Evolutionary conservation across 2,113 vertebrate genomes (phyloP).

Genomic region (Strigops habroptila): DNA sequence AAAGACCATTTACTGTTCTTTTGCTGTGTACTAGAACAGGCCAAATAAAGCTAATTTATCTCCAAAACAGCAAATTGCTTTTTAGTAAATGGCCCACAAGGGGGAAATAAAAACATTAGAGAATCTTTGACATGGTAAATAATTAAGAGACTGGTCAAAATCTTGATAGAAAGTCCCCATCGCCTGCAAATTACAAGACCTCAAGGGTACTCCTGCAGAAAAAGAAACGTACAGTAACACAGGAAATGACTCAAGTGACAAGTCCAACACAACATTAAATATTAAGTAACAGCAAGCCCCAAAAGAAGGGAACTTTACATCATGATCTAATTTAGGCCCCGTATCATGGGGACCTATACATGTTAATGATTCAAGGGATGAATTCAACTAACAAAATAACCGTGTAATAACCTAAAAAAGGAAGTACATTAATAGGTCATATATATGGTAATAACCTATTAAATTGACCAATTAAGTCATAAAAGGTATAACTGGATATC

Average conservation of each 20-base stretch:
- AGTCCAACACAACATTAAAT: slow-evolving; percentile 26
- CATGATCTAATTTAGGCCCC: slow-evolving; percentile 10
- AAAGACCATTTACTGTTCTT: slow-evolving; percentile 16
- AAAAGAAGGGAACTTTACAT: not conserved
- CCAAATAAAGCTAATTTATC: slow-evolving; percentile 71
- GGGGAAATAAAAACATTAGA: slow-evolving; percentile 70
- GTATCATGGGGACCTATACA: not conserved
- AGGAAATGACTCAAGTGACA: not conserved
- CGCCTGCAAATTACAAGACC: slow-evolving; percentile 55
- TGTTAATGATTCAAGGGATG: not conserved
- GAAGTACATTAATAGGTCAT: not conserved
- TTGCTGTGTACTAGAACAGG: slow-evolving; percentile 11
- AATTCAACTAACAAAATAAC: not conserved
- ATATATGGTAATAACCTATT: not conserved
- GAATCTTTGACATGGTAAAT: slow-evolving; percentile 67
- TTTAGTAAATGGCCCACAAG: slow-evolving; percentile 64
- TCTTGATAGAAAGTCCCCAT: slow-evolving; percentile 49
- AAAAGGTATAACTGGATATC: not conserved
- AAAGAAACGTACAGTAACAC: not conserved
- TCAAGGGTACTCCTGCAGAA: not conserved
- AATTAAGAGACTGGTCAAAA: slow-evolving; percentile 69
- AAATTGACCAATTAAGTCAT: not conserved
- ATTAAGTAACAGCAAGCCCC: slow-evolving; percentile 34
- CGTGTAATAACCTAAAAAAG: not conserved
- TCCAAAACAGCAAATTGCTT: slow-evolving; percentile 66